phyloP scores from a whole-genome alignment of 2,113 vertebrate genomes.

The Podilymbus podiceps region DNA sequence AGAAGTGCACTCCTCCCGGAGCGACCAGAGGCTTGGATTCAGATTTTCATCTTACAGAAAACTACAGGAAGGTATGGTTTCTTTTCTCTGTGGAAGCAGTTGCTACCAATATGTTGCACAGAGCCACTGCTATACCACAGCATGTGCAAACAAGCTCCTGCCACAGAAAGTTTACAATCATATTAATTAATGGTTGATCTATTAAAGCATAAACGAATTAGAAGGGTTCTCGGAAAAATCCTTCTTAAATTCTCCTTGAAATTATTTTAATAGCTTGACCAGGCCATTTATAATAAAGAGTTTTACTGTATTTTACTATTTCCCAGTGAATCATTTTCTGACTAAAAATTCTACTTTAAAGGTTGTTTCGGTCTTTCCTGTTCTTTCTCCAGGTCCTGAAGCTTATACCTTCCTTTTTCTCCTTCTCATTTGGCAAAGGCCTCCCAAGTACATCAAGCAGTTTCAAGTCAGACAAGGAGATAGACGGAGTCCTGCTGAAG shows the following conservation, averaged over 20 bases:
- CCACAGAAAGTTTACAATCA: not conserved
- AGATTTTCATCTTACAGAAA: not conserved
- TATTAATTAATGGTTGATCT: conserved; percentile 23
- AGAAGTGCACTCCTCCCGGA: not conserved
- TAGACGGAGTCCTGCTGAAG: conserved; percentile 11
- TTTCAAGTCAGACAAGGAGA: not conserved
- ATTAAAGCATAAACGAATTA: not conserved
- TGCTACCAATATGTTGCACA: not conserved
- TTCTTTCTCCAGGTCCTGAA: not conserved
- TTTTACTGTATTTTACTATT: not conserved
- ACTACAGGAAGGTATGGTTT: fast-evolving
- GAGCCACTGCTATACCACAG: not conserved
- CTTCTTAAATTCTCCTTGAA: not conserved
- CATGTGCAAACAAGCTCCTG: not conserved
- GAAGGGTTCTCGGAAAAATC: not conserved
- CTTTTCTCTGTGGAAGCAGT: not conserved
- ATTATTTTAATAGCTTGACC: not conserved
- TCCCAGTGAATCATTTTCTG: not conserved
- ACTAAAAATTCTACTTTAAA: not conserved
- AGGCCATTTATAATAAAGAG: not conserved
- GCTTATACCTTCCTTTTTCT: not conserved
- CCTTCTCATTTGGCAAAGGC: not conserved
- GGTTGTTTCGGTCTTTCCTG: not conserved
- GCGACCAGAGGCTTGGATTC: fast-evolving
- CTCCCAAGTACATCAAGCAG: not conserved